phyloP scores from a whole-genome alignment of 2,797 vertebrate genomes.

The Enteromius treurensis region DNA sequence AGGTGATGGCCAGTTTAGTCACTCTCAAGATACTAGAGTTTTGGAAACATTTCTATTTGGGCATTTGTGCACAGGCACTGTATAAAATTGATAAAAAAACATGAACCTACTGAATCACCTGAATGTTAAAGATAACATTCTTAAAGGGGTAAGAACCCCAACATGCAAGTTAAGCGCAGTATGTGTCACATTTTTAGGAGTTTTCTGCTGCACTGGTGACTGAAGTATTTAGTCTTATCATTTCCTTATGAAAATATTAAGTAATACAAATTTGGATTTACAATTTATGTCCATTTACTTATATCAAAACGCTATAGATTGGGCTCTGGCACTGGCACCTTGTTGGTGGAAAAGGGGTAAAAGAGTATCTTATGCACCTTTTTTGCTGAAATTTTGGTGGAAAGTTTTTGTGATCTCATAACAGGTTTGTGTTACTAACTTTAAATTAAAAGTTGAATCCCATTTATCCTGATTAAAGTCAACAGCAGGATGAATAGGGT shows the following conservation, averaged over 20 bases:
- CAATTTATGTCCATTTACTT: background rate
- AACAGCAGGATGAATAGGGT: conserved; percentile 17
- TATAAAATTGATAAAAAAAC: background rate
- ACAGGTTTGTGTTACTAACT: conserved; percentile 48
- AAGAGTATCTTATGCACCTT: conserved; percentile 19
- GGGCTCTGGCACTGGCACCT: background rate
- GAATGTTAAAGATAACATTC: background rate
- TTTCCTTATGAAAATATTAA: background rate
- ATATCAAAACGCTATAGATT: background rate
- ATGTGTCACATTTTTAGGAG: background rate
- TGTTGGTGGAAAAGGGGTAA: conserved; percentile 39
- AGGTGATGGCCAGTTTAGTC: background rate
- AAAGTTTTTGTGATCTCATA: conserved; percentile 57
- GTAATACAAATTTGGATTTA: background rate
- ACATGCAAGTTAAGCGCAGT: background rate
- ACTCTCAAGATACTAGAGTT: background rate
- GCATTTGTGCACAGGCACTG: background rate
- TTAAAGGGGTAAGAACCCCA: background rate
- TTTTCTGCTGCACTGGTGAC: background rate
- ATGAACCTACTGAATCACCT: background rate
- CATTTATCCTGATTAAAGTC: background rate
- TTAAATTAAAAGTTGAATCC: background rate
- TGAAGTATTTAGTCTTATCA: background rate
- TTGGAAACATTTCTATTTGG: background rate
- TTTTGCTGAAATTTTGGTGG: conserved; percentile 18